phyloP scores from a whole-genome alignment of 2,113 vertebrate genomes.

The Scalopus aquaticus region DNA sequence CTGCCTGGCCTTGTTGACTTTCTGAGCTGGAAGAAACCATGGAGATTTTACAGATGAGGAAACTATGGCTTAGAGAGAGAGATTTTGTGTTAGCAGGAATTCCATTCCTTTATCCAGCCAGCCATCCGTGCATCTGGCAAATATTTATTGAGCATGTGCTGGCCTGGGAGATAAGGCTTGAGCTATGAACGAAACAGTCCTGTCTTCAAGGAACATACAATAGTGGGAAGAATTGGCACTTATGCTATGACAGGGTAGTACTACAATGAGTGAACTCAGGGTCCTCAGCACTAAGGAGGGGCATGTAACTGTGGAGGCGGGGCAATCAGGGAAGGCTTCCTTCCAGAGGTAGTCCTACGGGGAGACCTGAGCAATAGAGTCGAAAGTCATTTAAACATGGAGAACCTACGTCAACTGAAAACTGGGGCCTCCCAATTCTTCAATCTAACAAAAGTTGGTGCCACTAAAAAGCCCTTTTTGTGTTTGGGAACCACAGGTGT shows the following conservation, averaged over 20 bases:
- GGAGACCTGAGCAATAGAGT: not conserved
- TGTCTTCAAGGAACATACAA: not conserved
- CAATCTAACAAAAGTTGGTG: not conserved
- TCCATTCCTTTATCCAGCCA: slow-evolving; percentile 1
- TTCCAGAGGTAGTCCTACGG: not conserved
- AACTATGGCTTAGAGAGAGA: not conserved
- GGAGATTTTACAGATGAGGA: slow-evolving; percentile 14
- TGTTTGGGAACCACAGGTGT: not conserved
- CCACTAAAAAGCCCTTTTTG: not conserved
- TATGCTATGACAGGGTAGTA: fast-evolving
- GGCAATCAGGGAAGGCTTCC: not conserved
- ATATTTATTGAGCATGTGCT: not conserved
- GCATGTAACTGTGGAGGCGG: too few relatives aligned
- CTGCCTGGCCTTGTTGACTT: not conserved
- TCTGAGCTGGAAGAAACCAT: not conserved
- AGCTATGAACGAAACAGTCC: not conserved
- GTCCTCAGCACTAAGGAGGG: not conserved
- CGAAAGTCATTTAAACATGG: not conserved
- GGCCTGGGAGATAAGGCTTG: not conserved
- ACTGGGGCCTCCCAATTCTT: not conserved
- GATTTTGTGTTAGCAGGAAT: slow-evolving; percentile 14
- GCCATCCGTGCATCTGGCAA: not conserved
- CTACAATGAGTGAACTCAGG: not conserved
- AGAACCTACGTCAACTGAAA: not conserved
- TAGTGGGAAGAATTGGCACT: not conserved